Percentiles rank a stretch among this genome's conserved stretches.
phyloP scores from a whole-genome alignment of 2,888 invertebrate species.

The Thereva unica region DNA sequence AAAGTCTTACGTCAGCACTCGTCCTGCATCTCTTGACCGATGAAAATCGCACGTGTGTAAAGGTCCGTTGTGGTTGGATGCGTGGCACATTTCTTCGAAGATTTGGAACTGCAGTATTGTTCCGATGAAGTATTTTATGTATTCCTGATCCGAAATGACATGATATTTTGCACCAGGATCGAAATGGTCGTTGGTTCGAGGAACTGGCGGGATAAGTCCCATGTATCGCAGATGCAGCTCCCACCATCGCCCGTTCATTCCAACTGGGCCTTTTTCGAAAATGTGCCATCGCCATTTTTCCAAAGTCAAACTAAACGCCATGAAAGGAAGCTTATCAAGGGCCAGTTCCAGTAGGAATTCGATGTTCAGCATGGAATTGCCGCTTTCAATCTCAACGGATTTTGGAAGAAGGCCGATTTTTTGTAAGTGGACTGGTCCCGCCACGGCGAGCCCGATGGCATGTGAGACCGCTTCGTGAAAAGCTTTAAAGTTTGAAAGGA shows the following conservation, averaged over 20 bases:
- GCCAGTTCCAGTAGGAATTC: conserved; percentile 72
- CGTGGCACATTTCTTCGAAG: conserved; percentile 75
- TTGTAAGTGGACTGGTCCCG: conserved; percentile 75
- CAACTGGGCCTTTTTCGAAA: conserved; percentile 72
- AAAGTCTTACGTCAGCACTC: conserved; percentile 66
- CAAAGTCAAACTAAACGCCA: conserved; percentile 79
- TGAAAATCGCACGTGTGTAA: conserved; percentile 83
- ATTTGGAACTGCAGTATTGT: conserved; percentile 85
- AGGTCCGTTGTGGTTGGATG: conserved; percentile 72
- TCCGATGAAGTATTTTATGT: conserved; percentile 79
- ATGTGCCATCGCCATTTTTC: conserved; percentile 85
- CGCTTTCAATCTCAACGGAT: conserved; percentile 58
- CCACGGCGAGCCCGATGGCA: conserved; percentile 75
- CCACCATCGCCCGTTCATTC: conserved; percentile 79
- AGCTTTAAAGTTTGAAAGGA: conserved; percentile 60
- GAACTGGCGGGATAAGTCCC: conserved; percentile 74
- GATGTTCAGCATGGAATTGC: conserved; percentile 49
- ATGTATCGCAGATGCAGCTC: conserved; percentile 71
- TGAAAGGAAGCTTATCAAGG: conserved; percentile 74
- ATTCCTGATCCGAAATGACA: conserved; percentile 73
- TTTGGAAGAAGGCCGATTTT: conserved; percentile 69
- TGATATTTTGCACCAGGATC: conserved; percentile 86
- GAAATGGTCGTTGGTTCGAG: conserved; percentile 74
- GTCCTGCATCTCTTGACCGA: conserved; percentile 77
- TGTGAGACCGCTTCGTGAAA: conserved; percentile 87